Percentiles rank a stretch among this genome's conserved stretches.
phyloP scores from a whole-genome alignment of 1,140 invertebrate species.

The Nomia melanderi region DNA sequence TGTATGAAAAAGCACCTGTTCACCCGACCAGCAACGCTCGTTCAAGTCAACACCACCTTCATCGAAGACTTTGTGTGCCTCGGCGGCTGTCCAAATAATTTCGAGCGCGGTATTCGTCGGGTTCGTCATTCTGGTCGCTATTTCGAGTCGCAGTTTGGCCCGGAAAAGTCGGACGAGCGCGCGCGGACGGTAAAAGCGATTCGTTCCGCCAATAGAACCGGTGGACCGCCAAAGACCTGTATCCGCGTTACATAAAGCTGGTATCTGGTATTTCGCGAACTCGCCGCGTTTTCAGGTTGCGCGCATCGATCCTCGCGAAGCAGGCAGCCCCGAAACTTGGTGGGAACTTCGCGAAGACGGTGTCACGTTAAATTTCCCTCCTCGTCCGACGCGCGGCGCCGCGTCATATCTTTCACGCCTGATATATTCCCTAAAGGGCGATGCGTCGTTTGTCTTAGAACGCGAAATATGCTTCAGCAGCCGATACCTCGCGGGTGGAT shows the following conservation, averaged over 20 bases:
- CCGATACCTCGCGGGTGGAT: neutral
- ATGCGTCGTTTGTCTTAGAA: conserved; percentile 43
- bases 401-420: conserved; percentile 35
- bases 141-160: conserved; percentile 48
- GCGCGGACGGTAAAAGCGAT: conserved; percentile 38
- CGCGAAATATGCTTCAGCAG: conserved; percentile 31
- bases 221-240: conserved; percentile 20
- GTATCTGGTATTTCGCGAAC: neutral
- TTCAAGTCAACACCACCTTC: conserved; percentile 28
- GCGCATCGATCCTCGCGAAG: conserved; percentile 18
- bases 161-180: conserved; percentile 12
- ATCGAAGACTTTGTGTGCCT: conserved; percentile 27
- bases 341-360: conserved; percentile 2
- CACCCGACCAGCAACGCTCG: conserved; percentile 28
- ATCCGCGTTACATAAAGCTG: conserved; percentile 46
- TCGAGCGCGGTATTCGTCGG: conserved; percentile 41
- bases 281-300: no score
- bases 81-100: conserved; percentile 58
- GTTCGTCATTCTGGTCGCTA: conserved; percentile 45
- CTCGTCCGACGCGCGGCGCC: neutral
- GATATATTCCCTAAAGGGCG: conserved; percentile 30
- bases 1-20: conserved; percentile 31
- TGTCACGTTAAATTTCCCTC: conserved; percentile 42
- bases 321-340: neutral
- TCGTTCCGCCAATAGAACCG: conserved; percentile 54